These are phyloP conservation scores for Galerucella calmariensis DNA, from an alignment of 2,888 invertebrate genomes.

Conservation along the genomic window DNA sequence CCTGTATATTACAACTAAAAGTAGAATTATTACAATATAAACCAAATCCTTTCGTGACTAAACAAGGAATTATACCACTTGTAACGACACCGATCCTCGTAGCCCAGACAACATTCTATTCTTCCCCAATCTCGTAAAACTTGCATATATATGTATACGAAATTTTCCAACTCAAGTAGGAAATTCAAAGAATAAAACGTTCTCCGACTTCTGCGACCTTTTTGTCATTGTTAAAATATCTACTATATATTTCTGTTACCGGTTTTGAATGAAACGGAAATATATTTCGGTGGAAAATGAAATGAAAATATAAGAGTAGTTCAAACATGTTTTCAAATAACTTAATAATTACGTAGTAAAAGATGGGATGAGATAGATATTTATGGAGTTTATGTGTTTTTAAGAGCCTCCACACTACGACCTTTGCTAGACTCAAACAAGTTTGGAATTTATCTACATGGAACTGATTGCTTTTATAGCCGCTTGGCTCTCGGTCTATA, in stretches of 20 bases:
- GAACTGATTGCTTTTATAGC: no score
- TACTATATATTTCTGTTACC: neutral
- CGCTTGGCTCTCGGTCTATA: no score
- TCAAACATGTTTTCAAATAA: no score
- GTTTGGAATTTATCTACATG: no score
- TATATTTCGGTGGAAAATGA: neutral
- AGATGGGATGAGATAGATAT: no score
- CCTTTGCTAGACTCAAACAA: no score
- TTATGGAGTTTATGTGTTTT: no score
- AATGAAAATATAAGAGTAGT: no score
- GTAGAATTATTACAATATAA: neutral
- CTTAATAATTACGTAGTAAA: no score
- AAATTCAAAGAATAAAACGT: slow-evolving; percentile 9
- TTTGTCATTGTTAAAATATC: slow-evolving; percentile 11
- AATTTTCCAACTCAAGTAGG: neutral
- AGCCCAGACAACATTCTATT: slow-evolving; percentile 6
- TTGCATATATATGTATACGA: neutral
- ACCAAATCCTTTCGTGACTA: neutral
- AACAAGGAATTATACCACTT: neutral
- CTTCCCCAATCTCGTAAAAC: slow-evolving; percentile 3
- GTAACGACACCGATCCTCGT: neutral
- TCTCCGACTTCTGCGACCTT: neutral
- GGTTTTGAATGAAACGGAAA: neutral
- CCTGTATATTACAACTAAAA: neutral
- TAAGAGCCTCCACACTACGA: no score